A percentile compares a stretch with the other conserved stretches of the same genome.
phyloP scores from a whole-genome alignment of 2,888 invertebrate species.

The Caradrina kadenii region DNA sequence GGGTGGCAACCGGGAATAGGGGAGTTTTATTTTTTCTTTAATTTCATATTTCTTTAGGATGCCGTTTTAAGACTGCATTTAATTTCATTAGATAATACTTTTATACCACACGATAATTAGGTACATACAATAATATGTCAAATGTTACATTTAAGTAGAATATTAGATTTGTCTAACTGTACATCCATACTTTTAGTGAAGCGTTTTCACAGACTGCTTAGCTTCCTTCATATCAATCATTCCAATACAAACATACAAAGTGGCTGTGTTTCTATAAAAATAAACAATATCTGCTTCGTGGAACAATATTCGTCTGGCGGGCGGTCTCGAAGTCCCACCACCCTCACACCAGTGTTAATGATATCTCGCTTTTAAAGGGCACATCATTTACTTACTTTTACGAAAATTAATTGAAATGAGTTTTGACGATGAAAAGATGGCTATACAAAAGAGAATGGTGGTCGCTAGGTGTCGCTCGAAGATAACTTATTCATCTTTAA shows the following conservation, averaged over 20 bases:
- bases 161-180: not conserved
- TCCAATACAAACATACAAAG: slow-evolving; percentile 8
- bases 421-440: slow-evolving; percentile 90
- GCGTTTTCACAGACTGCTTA: not conserved
- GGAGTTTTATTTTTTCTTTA: slow-evolving; percentile 79
- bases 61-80: slow-evolving; percentile 1
- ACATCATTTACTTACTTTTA: slow-evolving; percentile 90
- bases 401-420: slow-evolving; percentile 91
- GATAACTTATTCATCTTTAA: slow-evolving; percentile 89
- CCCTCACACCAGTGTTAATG: slow-evolving; percentile 85
- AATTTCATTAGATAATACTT: not conserved
- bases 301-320: slow-evolving; percentile 44
- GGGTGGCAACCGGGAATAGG: slow-evolving; percentile 70
- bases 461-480: slow-evolving; percentile 88
- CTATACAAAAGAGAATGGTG: slow-evolving; percentile 85
- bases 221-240: slow-evolving; percentile 2
- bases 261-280: slow-evolving; percentile 9
- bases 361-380: slow-evolving; percentile 89
- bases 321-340: slow-evolving; percentile 59
- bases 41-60: slow-evolving; percentile 73
- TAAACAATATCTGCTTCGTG: slow-evolving; percentile 35
- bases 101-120: not conserved
- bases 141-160: not conserved
- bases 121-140: not conserved
- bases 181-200: not conserved